Base-by-base conservation (phyloP, 2,113 vertebrate genomes). In the Ammodytes marinus region DNA sequence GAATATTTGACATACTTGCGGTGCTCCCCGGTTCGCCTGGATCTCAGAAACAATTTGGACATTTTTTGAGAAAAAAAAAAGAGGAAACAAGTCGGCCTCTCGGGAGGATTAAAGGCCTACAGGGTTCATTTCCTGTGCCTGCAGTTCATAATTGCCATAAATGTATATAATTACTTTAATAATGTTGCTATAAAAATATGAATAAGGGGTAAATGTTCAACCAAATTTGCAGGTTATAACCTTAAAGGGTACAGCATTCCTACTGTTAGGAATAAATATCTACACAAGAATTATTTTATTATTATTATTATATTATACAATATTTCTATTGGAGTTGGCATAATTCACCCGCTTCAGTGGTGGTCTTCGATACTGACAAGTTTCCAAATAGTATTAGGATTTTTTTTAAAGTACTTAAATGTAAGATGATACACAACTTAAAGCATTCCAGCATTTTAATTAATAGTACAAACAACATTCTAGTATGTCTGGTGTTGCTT, bases 1-100 rank as follows among this genome's bases (percentile, higher is more conserved):
- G 59, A 66, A 87, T 87, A 46, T 69, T 43, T 83, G 47, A 63
- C 60, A 89, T 89, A 59, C 17, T 68, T 88, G 79, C 43, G 80
- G 83, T 60, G 67, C 1, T 6, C 65, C 5, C 52, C 2, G 47
- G 37, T 47, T 75, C 6, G 15, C 63, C 55, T 8, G 14, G 35
- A 8, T 55, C 42, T 35, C 4, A 5, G 10, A 52, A 43, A n/a
- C n/a, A 52, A 46, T 43, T 50, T 0, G 4, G 6, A 43, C 59
- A 17, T 52, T 50, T 46, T 0, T 0, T 14, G 27, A 13, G 27
- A 27, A 10, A n/a, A 54, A 52, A 39, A 74, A 17, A 6, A n/a
- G 13, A 35, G 14, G n/a, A 9, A 54, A 54, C 35, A 9, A 17
- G 39, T 61, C 49, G 1, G 43, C 76, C 61, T 55, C 37, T 4